Conservation (phyloP, 2,797 vertebrate genomes). For the Nyctalus aviator region DNA sequence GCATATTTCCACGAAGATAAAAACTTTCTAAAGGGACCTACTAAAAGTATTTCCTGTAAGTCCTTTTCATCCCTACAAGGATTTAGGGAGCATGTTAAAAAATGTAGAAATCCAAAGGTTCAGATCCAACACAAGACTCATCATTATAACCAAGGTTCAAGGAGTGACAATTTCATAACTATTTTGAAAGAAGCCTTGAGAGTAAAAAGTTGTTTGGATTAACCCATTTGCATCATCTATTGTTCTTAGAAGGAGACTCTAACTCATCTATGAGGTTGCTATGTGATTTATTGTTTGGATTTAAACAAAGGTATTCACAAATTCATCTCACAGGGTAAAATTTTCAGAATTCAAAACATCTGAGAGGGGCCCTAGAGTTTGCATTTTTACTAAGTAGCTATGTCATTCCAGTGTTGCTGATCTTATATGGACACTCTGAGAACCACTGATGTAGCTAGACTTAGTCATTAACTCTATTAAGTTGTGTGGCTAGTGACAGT, state of each 20-base stretch:
- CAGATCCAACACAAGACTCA: not conserved
- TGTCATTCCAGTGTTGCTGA: not conserved
- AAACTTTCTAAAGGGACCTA: not conserved
- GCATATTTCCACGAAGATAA: not conserved
- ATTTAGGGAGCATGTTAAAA: not conserved
- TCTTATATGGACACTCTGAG: not conserved
- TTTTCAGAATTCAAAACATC: constrained; percentile 26
- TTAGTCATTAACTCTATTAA: constrained; percentile 3
- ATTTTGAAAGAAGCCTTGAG: not conserved
- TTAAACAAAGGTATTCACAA: not conserved
- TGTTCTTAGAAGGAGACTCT: constrained; percentile 21
- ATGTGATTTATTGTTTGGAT: not conserved
- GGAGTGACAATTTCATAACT: not conserved
- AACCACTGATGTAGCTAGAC: not conserved
- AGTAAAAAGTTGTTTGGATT: not conserved
- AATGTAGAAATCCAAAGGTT: not conserved
- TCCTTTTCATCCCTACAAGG: not conserved
- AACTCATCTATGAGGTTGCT: not conserved
- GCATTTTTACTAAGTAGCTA: not conserved
- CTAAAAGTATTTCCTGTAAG: not conserved
- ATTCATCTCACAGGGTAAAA: not conserved
- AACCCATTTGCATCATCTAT: not conserved
- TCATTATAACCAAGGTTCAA: not conserved
- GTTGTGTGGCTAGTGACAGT: not conserved
- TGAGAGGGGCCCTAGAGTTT: not conserved